These are phyloP conservation scores for Pseudorhiza aurosa DNA, from an alignment of 30 jellyfish, hydroid and myxozoan genomes.

Conservation along the genomic window DNA sequence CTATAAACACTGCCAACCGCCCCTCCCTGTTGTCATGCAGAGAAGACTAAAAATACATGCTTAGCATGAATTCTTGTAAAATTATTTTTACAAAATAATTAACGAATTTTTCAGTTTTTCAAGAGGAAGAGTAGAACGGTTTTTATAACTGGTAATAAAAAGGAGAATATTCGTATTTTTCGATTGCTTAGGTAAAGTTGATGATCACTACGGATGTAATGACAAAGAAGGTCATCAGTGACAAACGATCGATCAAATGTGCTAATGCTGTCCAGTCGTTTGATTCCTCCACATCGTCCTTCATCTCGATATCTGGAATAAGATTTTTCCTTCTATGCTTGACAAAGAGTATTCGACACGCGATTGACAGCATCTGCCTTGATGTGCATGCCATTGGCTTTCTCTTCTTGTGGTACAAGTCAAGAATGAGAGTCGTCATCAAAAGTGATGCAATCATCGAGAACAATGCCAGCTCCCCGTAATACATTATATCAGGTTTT, in stretches of 20 bases:
- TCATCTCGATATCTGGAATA: not conserved
- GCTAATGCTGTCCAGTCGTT: conserved; percentile 5
- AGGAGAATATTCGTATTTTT: no score
- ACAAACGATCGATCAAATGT: conserved; percentile 3
- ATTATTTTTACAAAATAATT: no score
- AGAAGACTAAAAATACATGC: no score
- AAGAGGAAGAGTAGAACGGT: no score
- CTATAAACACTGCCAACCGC: no score
- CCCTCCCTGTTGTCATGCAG: no score
- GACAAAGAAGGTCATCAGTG: not conserved
- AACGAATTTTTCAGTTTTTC: no score
- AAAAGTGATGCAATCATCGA: conserved; percentile 27
- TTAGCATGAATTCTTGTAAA: no score
- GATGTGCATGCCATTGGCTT: conserved; percentile 21
- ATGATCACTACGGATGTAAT: not conserved
- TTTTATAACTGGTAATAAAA: no score
- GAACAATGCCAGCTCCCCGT: not conserved
- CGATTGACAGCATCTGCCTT: not conserved
- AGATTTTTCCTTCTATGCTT: not conserved
- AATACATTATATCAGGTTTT: conserved; percentile 4
- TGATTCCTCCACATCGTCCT: not conserved
- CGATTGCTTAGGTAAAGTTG: no score
- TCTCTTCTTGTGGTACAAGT: conserved; percentile 16
- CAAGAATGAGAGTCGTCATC: not conserved
- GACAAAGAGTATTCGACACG: conserved; percentile 5